A percentile compares a stretch with the other conserved stretches of the same genome.
Evolutionary conservation across 2,113 vertebrate species (phyloP).

Genomic region (Pangasianodon hypophthalmus): DNA sequence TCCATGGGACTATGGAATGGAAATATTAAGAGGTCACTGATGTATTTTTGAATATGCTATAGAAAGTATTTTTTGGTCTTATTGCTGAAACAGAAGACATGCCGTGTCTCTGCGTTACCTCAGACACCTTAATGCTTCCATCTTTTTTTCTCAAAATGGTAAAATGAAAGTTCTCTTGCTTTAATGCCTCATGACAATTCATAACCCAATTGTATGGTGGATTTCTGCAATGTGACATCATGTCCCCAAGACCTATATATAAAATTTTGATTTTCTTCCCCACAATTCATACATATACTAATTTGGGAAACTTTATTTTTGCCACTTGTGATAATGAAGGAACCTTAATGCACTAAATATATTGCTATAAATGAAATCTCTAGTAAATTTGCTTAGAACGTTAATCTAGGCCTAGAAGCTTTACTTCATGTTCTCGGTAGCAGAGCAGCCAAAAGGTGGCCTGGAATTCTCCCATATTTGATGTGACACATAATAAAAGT

Average conservation of each 20-base stretch:
- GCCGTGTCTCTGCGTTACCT: background rate
- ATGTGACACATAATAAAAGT: constrained; percentile 44
- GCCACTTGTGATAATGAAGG: background rate
- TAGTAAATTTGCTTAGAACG: background rate
- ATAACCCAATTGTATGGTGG: background rate
- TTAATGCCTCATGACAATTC: background rate
- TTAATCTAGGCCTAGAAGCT: background rate
- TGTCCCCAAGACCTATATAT: background rate
- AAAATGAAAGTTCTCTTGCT: background rate
- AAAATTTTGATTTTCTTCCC: background rate
- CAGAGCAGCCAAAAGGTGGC: constrained; percentile 5
- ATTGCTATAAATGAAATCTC: background rate
- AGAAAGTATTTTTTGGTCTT: background rate
- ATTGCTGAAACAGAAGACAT: background rate
- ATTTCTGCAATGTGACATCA: background rate
- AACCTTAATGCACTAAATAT: background rate
- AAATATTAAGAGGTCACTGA: background rate
- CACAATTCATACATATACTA: background rate
- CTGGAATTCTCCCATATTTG: constrained; percentile 17
- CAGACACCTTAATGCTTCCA: background rate
- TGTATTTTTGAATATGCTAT: background rate
- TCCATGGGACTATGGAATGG: background rate
- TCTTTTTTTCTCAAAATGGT: background rate
- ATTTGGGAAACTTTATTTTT: background rate
- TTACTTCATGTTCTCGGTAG: background rate